A percentile compares a stretch with the other conserved stretches of the same genome.
Conservation (phyloP, 2,888 invertebrate species). For the Caenorhabditis sp. region DNA sequence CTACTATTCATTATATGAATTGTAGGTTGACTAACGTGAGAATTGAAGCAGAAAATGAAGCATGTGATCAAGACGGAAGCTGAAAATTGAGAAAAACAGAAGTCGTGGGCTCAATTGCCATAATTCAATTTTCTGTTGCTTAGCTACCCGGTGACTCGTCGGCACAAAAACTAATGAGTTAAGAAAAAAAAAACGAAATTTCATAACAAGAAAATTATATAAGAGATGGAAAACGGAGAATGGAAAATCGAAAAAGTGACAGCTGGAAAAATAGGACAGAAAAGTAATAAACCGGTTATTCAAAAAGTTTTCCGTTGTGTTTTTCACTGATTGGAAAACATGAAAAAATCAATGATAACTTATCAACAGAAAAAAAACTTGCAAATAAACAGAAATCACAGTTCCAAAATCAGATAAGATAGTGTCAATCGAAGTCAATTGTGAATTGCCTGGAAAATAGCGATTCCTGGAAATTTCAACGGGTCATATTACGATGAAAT, state of each 20-base stretch:
- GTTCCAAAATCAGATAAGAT: too few species aligned
- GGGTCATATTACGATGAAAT: too few species aligned
- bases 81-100: slow-evolving; percentile 4
- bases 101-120: background rate
- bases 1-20: background rate
- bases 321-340: background rate
- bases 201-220: background rate
- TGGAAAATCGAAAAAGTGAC: too few species aligned
- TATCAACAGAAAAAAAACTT: background rate
- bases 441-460: too few species aligned
- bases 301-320: background rate
- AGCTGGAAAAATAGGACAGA: background rate
- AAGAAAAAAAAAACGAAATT: background rate
- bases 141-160: slow-evolving; percentile 1
- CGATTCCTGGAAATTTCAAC: too few species aligned
- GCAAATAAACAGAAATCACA: background rate
- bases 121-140: slow-evolving; percentile 34
- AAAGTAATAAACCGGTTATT: background rate
- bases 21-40: background rate
- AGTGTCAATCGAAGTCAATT: too few species aligned
- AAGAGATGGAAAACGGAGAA: too few species aligned
- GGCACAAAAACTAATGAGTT: slow-evolving; percentile 13
- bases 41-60: background rate
- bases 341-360: background rate
- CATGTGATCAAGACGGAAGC: background rate